Conservation (phyloP, 2,113 vertebrate species). For the Calidris pugnax region DNA sequence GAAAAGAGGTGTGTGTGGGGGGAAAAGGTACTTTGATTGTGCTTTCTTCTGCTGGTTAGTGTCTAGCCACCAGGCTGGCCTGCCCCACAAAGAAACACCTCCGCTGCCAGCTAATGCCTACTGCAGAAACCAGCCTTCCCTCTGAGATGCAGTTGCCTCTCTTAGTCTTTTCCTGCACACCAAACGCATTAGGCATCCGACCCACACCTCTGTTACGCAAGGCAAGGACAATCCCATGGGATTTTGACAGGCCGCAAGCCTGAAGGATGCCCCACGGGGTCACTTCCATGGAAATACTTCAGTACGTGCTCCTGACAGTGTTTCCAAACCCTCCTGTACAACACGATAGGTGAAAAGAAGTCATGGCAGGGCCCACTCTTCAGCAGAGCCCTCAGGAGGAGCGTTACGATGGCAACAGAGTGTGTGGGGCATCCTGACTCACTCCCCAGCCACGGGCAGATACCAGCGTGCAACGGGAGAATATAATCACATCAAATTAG, state of each 20-base stretch:
- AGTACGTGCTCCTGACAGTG: not conserved
- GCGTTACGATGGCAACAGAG: not conserved
- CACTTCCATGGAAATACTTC: not conserved
- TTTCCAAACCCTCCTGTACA: not conserved
- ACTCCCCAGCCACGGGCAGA: not conserved
- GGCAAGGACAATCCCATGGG: not conserved
- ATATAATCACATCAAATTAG: not conserved
- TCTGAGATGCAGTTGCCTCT: slow-evolving; percentile 9
- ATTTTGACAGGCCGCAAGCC: not conserved
- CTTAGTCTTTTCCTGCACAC: not conserved
- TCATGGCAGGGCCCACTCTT: not conserved
- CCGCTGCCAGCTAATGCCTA: slow-evolving; percentile 45
- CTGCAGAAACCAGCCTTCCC: slow-evolving; percentile 25
- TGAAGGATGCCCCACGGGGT: not conserved
- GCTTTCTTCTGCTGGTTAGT: slow-evolving; percentile 33
- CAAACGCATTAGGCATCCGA: not conserved
- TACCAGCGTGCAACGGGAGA: not conserved
- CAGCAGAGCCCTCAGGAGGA: not conserved
- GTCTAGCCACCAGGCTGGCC: slow-evolving; percentile 40
- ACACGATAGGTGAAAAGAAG: not conserved
- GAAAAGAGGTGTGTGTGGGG: not conserved
- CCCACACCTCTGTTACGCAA: not conserved
- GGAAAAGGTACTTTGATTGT: not conserved
- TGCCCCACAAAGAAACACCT: slow-evolving; percentile 55
- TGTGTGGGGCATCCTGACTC: not conserved